Percentiles rank a stretch among this genome's conserved stretches.
Conservation (phyloP, 2,797 vertebrate species). For the Tapirus indicus region DNA sequence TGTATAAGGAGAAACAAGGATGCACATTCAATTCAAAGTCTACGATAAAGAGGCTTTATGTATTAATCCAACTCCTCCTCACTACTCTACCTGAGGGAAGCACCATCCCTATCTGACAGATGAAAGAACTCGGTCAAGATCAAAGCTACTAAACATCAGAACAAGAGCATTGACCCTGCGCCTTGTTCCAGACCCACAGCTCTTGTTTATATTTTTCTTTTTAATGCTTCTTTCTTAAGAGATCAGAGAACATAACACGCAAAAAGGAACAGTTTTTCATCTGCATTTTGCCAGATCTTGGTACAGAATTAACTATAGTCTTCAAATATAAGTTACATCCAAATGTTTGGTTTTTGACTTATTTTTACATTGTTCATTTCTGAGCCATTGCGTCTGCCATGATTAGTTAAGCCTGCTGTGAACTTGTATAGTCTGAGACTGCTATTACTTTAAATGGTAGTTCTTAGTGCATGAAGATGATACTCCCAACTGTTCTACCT, state of each 20-base stretch:
- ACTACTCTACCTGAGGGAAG: background rate
- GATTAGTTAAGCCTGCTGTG: conserved; percentile 61
- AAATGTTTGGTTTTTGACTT: conserved; percentile 66
- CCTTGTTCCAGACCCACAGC: background rate
- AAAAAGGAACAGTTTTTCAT: conserved; percentile 39
- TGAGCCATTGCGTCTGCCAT: conserved; percentile 65
- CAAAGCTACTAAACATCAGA: conserved; percentile 12
- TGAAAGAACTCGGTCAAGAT: background rate
- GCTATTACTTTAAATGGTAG: conserved; percentile 53
- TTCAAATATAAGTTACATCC: conserved; percentile 68
- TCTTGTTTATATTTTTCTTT: background rate
- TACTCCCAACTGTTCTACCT: conserved; percentile 39
- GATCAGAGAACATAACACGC: background rate
- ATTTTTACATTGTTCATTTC: conserved; percentile 73
- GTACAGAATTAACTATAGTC: conserved; percentile 47
- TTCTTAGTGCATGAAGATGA: conserved; percentile 6
- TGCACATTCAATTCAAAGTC: background rate
- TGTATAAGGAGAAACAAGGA: background rate
- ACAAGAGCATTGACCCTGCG: background rate
- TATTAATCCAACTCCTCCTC: background rate
- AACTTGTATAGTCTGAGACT: conserved; percentile 33
- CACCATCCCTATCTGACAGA: background rate
- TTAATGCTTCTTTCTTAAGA: background rate
- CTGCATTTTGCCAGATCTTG: conserved; percentile 53
- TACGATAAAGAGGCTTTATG: background rate